Evolutionary conservation across 2,113 vertebrate genomes (phyloP).

Genomic region (Actinemys pallida): DNA sequence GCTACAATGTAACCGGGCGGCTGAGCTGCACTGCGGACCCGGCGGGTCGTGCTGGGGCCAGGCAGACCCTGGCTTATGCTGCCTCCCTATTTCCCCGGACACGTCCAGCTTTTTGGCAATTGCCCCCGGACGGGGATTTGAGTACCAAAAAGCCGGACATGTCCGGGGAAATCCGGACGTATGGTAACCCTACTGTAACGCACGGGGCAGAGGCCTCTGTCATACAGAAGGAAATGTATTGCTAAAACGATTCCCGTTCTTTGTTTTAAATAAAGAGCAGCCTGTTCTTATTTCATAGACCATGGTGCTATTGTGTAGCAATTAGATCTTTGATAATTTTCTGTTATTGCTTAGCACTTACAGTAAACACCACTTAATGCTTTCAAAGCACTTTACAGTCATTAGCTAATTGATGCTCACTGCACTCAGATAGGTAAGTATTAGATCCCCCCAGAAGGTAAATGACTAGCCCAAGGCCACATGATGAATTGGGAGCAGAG

Average conservation of each 20-base stretch:
- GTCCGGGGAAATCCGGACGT: too few relatives aligned
- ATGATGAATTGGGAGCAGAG: background rate
- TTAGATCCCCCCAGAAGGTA: background rate
- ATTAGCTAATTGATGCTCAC: background rate
- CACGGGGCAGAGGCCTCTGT: background rate
- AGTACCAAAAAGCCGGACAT: too few relatives aligned
- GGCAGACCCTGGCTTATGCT: too few relatives aligned
- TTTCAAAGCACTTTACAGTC: background rate
- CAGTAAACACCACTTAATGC: background rate
- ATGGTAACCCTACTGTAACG: background rate
- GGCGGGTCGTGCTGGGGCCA: too few relatives aligned
- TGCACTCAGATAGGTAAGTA: background rate
- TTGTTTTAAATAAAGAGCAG: background rate
- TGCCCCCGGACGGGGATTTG: too few relatives aligned
- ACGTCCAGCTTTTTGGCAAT: too few relatives aligned
- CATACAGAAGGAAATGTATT: background rate
- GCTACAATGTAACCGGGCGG: too few relatives aligned
- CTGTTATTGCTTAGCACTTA: background rate
- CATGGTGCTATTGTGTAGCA: background rate
- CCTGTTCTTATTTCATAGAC: background rate
- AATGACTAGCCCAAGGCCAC: background rate
- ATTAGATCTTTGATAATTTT: background rate
- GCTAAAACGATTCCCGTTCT: background rate
- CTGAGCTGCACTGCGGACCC: too few relatives aligned
- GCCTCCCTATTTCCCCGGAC: too few relatives aligned